Conservation (phyloP, 2,888 invertebrate species). For the Bimastos eiseni region DNA sequence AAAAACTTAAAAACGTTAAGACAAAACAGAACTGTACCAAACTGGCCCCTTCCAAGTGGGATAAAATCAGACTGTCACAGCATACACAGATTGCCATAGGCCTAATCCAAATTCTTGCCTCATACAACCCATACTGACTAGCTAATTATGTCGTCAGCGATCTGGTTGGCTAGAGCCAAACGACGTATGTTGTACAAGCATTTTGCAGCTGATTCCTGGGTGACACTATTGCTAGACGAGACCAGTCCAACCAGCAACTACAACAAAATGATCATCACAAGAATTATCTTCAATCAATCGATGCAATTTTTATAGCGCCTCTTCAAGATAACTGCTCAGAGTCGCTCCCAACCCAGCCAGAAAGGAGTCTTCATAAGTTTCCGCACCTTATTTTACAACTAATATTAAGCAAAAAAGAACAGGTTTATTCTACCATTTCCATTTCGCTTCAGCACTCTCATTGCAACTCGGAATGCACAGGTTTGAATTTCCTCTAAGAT, state of each 20-base stretch:
- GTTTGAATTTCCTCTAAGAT: not conserved
- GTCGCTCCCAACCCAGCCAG: too few relatives aligned
- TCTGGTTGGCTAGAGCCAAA: conserved; percentile 63
- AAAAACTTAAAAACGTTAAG: not conserved
- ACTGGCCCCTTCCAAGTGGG: not conserved
- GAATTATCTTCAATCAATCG: conserved; percentile 25
- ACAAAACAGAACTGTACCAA: not conserved
- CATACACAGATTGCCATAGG: not conserved
- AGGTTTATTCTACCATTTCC: not conserved
- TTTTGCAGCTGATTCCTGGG: conserved; percentile 90
- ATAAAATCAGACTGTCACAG: not conserved
- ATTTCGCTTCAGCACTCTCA: not conserved
- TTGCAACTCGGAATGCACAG: not conserved
- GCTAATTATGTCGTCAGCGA: not conserved
- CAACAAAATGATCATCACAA: conserved; percentile 51
- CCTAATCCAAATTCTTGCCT: not conserved
- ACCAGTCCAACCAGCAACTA: conserved; percentile 84
- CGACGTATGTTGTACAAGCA: conserved; percentile 88
- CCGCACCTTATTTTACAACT: not conserved
- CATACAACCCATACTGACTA: not conserved
- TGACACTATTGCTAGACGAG: conserved; percentile 80
- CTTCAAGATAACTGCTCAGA: too few relatives aligned
- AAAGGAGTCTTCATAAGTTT: too few relatives aligned
- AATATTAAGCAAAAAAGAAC: not conserved
- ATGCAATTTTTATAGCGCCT: too few relatives aligned